phyloP scores from a whole-genome alignment of 2,113 vertebrate genomes.

The Promerops cafer region DNA sequence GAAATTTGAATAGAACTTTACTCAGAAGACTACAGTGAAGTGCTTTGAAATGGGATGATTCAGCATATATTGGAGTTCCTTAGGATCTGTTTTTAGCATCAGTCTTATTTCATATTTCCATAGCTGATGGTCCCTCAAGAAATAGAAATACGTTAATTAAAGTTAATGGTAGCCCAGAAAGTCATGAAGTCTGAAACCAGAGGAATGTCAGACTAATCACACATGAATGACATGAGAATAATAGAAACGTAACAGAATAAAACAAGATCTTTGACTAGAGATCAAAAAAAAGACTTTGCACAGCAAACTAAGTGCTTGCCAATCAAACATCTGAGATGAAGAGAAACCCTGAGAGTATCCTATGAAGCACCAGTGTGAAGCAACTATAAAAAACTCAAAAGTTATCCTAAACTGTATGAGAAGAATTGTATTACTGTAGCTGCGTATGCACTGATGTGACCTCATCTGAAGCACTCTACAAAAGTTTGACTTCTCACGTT shows the following conservation, averaged over 20 bases:
- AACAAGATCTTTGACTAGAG: not conserved
- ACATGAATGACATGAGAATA: not conserved
- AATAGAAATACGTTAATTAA: not conserved
- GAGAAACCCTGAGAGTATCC: not conserved
- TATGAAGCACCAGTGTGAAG: not conserved
- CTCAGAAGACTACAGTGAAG: not conserved
- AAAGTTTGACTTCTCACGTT: not conserved
- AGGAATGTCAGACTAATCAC: not conserved
- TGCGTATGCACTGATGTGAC: not conserved
- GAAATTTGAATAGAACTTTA: not conserved
- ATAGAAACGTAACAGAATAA: not conserved
- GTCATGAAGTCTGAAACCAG: not conserved
- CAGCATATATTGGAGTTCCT: not conserved
- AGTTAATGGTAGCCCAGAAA: not conserved
- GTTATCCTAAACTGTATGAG: not conserved
- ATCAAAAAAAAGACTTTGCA: not conserved
- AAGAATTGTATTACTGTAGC: not conserved
- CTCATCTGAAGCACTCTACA: not conserved
- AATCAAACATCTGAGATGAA: not conserved
- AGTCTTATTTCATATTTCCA: not conserved
- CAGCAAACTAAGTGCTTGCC: not conserved
- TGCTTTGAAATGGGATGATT: not conserved
- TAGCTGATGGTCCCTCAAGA: not conserved
- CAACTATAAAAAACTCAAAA: not conserved
- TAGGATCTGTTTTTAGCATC: not conserved